Base-by-base conservation (phyloP, 2,113 vertebrate genomes). In the Hippolais icterina region DNA sequence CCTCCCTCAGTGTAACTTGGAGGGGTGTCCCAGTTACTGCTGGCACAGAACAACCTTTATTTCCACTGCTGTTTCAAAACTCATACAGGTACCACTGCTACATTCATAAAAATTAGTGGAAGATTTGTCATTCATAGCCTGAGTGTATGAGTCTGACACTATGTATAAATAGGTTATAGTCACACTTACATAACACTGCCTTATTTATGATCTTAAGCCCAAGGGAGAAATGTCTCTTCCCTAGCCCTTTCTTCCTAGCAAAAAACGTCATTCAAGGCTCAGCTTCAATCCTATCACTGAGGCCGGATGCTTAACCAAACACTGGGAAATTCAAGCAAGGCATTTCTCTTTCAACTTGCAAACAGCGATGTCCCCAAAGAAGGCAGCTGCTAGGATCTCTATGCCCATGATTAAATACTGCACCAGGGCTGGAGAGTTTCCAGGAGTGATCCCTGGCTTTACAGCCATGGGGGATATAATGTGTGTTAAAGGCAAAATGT, bases 181-280 rank as follows among this genome's bases (percentile, higher is more conserved):
- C 93, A 90, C 70, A 46, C 96, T 96, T 96, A 91, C 14, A 91
- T 95, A 96, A 96, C 89, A 7, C 84, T 94, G 83, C 77, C 89
- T 97, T 94, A 90, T 92, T 95, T 92, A 89, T 91, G 89, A 92
- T 91, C 87, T 94, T 79, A 85, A 96, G 89, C 95, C 91, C 65
- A 95, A 84, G 83, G 87, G 94, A 92, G 70, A 94, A 94, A 87
- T 35, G 59, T 69, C 78, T 95, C 90, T 94, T 79, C 59, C 50
- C 75, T 42, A 61, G 70, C 33, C 31, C 42, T 90, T 95, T 89
- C 84, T 95, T 96, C 91, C 71, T 29, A 46, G 87, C 87, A 79
- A 94, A 94, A 94, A 90, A 69, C 21, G 7, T 83, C 91, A 87
- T 89, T 95, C 81, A 93, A 91, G 94, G 70, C 84, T 87, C 89